These are phyloP conservation scores for Pachycephus smyrnensis DNA, from an alignment of 2,888 invertebrate genomes.

Conservation along the genomic window DNA sequence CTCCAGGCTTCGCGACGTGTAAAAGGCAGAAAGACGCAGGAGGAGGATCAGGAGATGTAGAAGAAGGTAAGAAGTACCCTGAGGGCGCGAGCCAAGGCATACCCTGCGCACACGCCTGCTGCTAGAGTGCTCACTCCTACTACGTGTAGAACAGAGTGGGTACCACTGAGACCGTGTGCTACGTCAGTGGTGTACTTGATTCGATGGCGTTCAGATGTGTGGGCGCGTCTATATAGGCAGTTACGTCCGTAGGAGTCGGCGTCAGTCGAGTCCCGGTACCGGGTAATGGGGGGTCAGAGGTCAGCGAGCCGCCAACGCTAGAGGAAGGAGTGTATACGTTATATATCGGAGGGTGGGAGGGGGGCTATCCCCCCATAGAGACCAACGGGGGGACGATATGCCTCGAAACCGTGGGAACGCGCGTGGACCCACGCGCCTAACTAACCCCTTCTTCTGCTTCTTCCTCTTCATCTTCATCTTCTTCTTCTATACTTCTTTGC, in stretches of 20 bases:
- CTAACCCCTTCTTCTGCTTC: constrained; percentile 53
- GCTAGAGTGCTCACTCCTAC: neutral
- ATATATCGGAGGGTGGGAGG: constrained; percentile 33
- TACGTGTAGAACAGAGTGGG: neutral
- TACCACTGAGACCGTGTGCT: neutral
- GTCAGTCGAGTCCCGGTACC: constrained; percentile 61
- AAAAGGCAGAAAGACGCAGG: constrained; percentile 4
- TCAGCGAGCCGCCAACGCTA: constrained; percentile 64
- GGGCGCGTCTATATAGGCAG: constrained; percentile 18
- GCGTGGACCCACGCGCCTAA: constrained; percentile 65
- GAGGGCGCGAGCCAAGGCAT: constrained; percentile 29
- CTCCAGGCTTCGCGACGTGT: neutral
- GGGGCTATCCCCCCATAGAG: constrained; percentile 10
- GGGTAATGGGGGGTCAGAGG: constrained; percentile 66
- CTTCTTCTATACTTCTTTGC: constrained; percentile 20
- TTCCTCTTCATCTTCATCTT: constrained; percentile 21
- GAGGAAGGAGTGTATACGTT: constrained; percentile 50
- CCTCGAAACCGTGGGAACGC: constrained; percentile 65
- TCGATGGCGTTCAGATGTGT: constrained; percentile 2
- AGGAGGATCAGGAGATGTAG: constrained; percentile 20
- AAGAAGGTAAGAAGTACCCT: constrained; percentile 28
- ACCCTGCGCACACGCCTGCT: constrained; percentile 6
- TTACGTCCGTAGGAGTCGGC: constrained; percentile 50
- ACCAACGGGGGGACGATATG: constrained; percentile 57
- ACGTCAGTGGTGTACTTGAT: neutral